Conservation (phyloP, 2,888 invertebrate genomes). For the Xestia ashworthii region DNA sequence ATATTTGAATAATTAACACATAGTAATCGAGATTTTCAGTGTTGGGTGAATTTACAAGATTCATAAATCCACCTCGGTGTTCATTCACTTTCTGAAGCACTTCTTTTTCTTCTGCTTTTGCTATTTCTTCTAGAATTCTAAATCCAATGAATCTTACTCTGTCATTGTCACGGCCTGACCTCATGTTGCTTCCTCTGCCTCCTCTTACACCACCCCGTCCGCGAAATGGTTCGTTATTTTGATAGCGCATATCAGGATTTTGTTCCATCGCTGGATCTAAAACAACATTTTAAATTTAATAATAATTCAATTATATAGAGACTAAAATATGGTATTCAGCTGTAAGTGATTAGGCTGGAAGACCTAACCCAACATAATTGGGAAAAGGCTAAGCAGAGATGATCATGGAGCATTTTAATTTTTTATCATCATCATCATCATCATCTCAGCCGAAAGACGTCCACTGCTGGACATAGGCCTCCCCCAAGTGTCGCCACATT, state of each 20-base stretch:
- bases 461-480: no score
- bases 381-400: neutral
- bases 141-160: constrained; percentile 67
- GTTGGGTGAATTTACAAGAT: constrained; percentile 73
- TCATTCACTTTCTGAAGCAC: constrained; percentile 77
- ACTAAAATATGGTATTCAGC: neutral
- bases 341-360: neutral
- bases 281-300: constrained; percentile 4
- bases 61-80: constrained; percentile 76
- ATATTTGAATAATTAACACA: constrained; percentile 80
- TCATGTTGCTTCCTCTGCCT: constrained; percentile 15
- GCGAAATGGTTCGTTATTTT: constrained; percentile 14
- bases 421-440: no score
- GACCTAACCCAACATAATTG: neutral
- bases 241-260: neutral
- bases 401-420: neutral
- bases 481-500: no score
- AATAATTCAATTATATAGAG: neutral
- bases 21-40: constrained; percentile 78
- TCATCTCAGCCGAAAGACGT: no score
- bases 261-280: constrained; percentile 17
- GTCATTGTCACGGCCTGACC: constrained; percentile 18
- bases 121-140: constrained; percentile 77
- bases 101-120: constrained; percentile 76
- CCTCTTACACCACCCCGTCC: neutral